Base-by-base conservation (phyloP, 2,888 invertebrate species). In the Eupithecia exiguata region DNA sequence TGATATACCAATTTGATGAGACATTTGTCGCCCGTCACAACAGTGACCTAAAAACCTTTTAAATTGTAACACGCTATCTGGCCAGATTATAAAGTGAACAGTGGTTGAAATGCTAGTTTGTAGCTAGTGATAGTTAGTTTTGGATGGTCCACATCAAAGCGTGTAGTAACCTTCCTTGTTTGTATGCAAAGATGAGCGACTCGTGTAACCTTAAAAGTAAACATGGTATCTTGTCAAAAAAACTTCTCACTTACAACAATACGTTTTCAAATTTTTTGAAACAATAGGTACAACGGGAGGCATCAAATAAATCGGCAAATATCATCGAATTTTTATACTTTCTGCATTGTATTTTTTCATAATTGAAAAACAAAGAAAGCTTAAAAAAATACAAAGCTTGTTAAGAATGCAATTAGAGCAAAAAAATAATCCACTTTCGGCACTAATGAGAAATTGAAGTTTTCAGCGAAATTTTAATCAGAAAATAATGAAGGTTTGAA, bases 1-100 rank as follows among this genome's bases (percentile, higher is more conserved):
- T 43, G 53, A 63, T 62, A 63, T 21, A 30, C 35, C 35, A 35
- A 68, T 62, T 71, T 67, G 58, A 71, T 43, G 63, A 38, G 36
- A 30, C 38, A 53, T 43, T 40, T 21, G 63, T 43, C n/a, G 49
- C 53, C 30, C 43, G 16, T 69, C 35, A 43, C 75, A 9, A n/a
- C 25, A 25, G 58, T 74, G 72, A 72, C 77, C 76, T 58, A 62
- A 69, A 74, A 62, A 61, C 72, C 76, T 63, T 77, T 75, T 71
- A 75, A 78, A 78, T 66, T 68, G 69, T 66, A 66, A 40, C 65
- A 66, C 76, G 74, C 74, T 78, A 76, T 76, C 74, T 73, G 38
- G n/a, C 21, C 16, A 40, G 35, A 12, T 35, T 65, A 65, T 21
- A 38, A 65, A 63, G 5, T 14, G 21, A 14, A 14, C 65, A 14